Percentiles rank a stretch among this genome's conserved stretches.
Conservation (phyloP, 2,888 invertebrate genomes). For the Dicyrtomina minuta region DNA sequence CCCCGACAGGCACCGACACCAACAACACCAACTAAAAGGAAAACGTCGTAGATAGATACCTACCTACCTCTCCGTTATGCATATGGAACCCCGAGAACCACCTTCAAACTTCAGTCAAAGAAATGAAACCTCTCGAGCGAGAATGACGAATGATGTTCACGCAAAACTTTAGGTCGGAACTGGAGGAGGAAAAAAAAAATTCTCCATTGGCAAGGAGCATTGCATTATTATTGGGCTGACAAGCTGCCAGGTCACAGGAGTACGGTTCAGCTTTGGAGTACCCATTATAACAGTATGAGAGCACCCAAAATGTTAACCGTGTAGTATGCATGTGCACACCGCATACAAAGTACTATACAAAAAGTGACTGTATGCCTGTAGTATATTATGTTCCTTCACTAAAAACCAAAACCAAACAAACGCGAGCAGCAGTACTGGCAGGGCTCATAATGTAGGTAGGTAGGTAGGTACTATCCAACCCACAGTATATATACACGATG, state of each 20-base stretch:
- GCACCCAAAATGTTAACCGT: conserved; percentile 21
- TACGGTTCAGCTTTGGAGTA: neutral
- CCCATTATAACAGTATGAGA: neutral
- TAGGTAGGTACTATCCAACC: too few relatives aligned
- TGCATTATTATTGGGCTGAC: conserved; percentile 21
- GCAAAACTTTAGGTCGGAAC: conserved; percentile 36
- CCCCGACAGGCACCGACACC: too few relatives aligned
- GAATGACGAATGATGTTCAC: conserved; percentile 42
- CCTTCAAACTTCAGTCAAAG: conserved; percentile 43
- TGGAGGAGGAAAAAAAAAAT: conserved; percentile 23
- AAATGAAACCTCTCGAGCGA: conserved; percentile 42
- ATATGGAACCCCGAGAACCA: conserved; percentile 23
- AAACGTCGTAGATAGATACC: too few relatives aligned
- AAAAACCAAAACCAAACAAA: neutral
- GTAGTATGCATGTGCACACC: neutral
- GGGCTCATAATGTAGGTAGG: neutral
- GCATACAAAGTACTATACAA: neutral
- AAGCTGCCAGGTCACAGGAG: conserved; percentile 18
- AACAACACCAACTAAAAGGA: too few relatives aligned
- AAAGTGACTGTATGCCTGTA: neutral
- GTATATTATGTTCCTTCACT: neutral
- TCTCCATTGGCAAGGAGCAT: conserved; percentile 23
- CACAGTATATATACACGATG: too few relatives aligned
- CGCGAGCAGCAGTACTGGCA: neutral
- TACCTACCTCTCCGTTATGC: neutral